Percentiles rank a stretch among this genome's conserved stretches.
Conservation (phyloP, 2,113 vertebrate species). For the Struthio camelus region DNA sequence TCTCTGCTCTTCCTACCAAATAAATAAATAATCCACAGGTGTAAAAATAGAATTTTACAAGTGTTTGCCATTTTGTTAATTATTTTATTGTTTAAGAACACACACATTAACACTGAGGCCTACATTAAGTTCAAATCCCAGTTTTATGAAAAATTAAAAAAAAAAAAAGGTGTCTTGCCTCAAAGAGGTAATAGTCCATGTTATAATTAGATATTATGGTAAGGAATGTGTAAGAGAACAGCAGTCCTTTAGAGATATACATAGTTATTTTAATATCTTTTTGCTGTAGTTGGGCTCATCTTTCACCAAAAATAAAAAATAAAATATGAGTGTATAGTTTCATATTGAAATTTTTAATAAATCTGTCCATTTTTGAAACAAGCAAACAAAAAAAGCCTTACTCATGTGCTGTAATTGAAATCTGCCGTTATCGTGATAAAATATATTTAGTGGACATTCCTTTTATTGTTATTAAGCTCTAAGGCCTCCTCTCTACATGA, state of each 20-base stretch:
- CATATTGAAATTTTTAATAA: background rate
- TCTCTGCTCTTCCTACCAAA: background rate
- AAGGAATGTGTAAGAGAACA: background rate
- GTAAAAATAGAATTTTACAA: background rate
- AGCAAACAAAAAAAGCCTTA: background rate
- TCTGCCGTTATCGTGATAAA: background rate
- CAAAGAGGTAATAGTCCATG: background rate
- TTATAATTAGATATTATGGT: background rate
- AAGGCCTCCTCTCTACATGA: accelerated
- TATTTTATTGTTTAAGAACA: background rate
- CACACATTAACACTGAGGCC: background rate
- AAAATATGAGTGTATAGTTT: background rate
- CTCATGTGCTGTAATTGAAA: background rate
- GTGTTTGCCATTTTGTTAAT: background rate
- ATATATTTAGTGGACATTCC: background rate
- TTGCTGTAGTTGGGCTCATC: background rate
- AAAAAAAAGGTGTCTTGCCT: background rate
- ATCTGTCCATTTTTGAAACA: background rate
- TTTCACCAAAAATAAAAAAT: background rate
- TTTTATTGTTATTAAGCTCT: background rate
- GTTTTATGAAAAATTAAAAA: background rate
- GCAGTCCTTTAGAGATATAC: background rate
- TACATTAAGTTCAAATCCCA: background rate
- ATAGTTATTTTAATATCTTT: background rate
- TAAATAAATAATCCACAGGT: background rate